Evolutionary conservation across 2,888 invertebrate species (phyloP), one percentile per base, ranked within the genome.

Genomic region (Stomorhina lunata): DNA sequence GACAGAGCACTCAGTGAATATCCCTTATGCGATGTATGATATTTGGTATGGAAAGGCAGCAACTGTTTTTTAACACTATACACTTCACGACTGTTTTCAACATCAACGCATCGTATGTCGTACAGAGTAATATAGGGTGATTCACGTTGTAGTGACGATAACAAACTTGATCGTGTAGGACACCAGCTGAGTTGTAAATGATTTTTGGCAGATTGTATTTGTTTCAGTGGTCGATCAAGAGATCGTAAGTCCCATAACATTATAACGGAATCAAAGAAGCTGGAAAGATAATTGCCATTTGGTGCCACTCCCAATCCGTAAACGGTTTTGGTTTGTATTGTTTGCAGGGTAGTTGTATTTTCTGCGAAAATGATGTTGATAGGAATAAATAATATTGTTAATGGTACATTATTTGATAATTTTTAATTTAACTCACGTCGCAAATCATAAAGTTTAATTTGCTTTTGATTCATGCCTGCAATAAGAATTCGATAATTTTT

Each of bases 401-500:
- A 7, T 37, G 4, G 45, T 10, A 9, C 2, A 15, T n/a, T 40
- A 76, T 12, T 12, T 34, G 0, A 29, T 6, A 66, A 27, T 29
- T 25, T 32, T 34, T 6, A 12, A 59, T 50, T n/a, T 0, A 37
- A 85, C 88, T 88, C 91, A 97, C 98, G 97, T 93, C 98, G 93
- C 4, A 98, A 93, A 91, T 98, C 98, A 88, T 96, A 96, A 37
- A 98, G 93, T 91, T 96, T 96, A 50, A 99, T 94, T 87, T 95
- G 94, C 87, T 98, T 98, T 86, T 95, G 93, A 91, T 97, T 98
- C 93, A 97, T 96, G 57, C 98, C 98, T n/a, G 96, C 95, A 1
- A 97, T 94, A 34, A 98, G 92, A 2, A 95, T 94, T 85, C 95
- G 94, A 68, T 94, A 93, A 79, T 95, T 94, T 84, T 94, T 93